phyloP scores from a whole-genome alignment of 2,888 invertebrate genomes.

The Agonopterix heracliana region DNA sequence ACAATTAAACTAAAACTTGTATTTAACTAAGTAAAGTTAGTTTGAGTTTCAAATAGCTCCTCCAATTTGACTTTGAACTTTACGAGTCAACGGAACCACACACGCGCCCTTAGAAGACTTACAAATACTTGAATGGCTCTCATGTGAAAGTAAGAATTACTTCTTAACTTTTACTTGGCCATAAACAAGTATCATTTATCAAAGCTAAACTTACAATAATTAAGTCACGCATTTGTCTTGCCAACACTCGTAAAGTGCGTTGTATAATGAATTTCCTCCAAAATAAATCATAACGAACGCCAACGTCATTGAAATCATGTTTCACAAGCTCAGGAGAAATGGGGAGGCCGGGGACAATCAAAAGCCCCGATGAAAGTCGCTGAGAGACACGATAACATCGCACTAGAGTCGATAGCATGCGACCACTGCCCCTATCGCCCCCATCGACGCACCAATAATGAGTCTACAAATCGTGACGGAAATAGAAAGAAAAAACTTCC shows the following conservation, averaged over 20 bases:
- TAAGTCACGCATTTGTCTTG: conserved; percentile 40
- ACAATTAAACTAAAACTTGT: too few relatives aligned
- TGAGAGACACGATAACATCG: conserved; percentile 68
- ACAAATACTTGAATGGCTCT: conserved; percentile 18
- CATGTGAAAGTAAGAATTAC: conserved; percentile 15
- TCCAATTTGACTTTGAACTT: conserved; percentile 35
- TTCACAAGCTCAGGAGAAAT: conserved; percentile 42
- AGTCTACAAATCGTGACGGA: conserved; percentile 75
- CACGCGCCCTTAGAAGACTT: conserved; percentile 25
- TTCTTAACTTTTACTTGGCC: conserved; percentile 16
- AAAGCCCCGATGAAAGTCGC: conserved; percentile 70
- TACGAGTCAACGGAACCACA: conserved; percentile 26
- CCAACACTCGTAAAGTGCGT: conserved; percentile 26
- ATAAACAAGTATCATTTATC: conserved; percentile 24
- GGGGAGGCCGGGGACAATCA: conserved; percentile 49
- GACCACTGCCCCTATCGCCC: conserved; percentile 73
- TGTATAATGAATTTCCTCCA: conserved; percentile 39
- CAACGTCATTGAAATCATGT: conserved; percentile 59
- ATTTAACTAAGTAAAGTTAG: too few relatives aligned
- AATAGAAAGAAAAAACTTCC: conserved; percentile 76
- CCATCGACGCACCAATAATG: conserved; percentile 70
- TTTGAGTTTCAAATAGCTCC: too few relatives aligned
- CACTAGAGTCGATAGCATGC: conserved; percentile 55
- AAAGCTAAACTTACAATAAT: conserved; percentile 27
- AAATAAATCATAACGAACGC: conserved; percentile 59